Percentiles rank a stretch among this genome's conserved stretches.
Evolutionary conservation across 1,140 invertebrate species (phyloP).

Genomic region (Lucilia sericata): DNA sequence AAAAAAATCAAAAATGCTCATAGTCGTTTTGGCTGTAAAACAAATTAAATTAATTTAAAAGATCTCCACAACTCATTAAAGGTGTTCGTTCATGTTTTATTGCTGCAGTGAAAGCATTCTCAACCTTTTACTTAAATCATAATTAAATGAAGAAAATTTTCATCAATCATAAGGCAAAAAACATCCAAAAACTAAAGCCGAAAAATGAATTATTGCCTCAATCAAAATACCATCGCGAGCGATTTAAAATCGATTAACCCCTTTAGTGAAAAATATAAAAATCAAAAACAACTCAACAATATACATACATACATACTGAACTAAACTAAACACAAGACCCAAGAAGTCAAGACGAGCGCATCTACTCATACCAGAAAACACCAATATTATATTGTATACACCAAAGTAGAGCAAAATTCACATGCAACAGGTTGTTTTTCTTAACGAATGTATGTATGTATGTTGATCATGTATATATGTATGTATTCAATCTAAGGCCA

Average conservation of each 20-base stretch:
- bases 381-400: neutral
- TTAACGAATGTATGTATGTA: conserved; percentile 47
- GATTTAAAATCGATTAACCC: conserved; percentile 68
- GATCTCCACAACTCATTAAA: neutral
- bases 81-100: neutral
- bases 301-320: conserved; percentile 10
- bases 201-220: conserved; percentile 55
- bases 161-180: conserved; percentile 17
- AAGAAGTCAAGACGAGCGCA: neutral
- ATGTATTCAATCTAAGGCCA: conserved; percentile 11
- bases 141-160: conserved; percentile 10
- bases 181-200: neutral
- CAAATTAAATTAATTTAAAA: conserved; percentile 34
- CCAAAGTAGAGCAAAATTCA: conserved; percentile 43
- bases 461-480: neutral
- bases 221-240: conserved; percentile 66
- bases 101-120: neutral
- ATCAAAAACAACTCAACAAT: neutral
- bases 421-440: conserved; percentile 62
- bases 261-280: conserved; percentile 28
- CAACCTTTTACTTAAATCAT: neutral
- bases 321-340: neutral
- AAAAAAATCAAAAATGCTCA: conserved; percentile 1
- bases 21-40: neutral
- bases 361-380: neutral